Conservation (phyloP, 2,888 invertebrate genomes). For the Crossocerus cetratus region DNA sequence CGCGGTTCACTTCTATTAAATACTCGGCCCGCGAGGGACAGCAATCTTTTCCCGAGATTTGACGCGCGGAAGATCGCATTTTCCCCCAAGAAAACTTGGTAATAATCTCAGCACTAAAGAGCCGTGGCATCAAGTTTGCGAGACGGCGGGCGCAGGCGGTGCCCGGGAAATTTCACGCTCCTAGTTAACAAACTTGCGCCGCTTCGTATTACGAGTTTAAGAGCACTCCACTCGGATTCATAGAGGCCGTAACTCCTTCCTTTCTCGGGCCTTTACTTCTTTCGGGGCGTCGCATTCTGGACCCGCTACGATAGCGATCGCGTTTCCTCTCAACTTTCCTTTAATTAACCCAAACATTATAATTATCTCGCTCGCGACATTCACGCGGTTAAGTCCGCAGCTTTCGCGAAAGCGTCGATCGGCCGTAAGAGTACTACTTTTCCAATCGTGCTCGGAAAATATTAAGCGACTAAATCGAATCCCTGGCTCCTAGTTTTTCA, state of each 20-base stretch:
- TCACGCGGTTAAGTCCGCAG: too few relatives aligned
- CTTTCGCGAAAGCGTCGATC: too few relatives aligned
- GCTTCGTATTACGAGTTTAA: background rate
- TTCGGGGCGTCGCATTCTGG: background rate
- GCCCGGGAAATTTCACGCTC: background rate
- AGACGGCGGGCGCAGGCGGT: background rate
- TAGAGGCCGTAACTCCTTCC: background rate
- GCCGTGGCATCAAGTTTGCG: background rate
- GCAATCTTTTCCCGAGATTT: too few relatives aligned
- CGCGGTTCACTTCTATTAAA: too few relatives aligned
- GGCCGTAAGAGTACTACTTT: background rate
- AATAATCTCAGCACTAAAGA: too few relatives aligned
- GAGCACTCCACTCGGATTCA: background rate
- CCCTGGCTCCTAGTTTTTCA: background rate
- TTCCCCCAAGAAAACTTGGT: too few relatives aligned
- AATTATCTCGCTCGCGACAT: too few relatives aligned
- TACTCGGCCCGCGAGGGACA: too few relatives aligned
- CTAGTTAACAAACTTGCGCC: background rate
- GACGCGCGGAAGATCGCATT: too few relatives aligned
- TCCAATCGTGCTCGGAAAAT: background rate
- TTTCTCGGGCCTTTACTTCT: background rate
- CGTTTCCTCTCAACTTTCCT: background rate
- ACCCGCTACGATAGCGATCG: background rate
- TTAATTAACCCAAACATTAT: background rate
- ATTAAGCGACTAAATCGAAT: background rate